phyloP scores from a whole-genome alignment of 2,797 vertebrate species.

The Pipistrellus nathusii region DNA sequence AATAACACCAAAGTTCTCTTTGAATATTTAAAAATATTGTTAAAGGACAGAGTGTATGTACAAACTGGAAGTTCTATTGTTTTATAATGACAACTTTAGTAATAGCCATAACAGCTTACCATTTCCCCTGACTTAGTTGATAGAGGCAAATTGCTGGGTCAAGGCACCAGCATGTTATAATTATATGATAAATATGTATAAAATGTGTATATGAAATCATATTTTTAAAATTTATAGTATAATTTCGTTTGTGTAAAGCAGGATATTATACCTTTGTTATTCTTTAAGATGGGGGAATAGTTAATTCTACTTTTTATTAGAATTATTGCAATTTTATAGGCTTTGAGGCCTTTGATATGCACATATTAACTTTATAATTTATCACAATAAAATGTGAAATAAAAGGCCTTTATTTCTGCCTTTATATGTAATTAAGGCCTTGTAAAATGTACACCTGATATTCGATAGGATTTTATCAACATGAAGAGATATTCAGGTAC shows the following conservation, averaged over 20 bases:
- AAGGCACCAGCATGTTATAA: conserved; percentile 55
- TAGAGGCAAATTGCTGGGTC: neutral
- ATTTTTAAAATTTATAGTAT: neutral
- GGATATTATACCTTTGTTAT: conserved; percentile 8
- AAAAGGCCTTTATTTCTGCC: conserved; percentile 29
- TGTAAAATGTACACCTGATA: conserved; percentile 6
- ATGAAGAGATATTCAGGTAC: conserved; percentile 9
- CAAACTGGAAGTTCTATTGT: neutral
- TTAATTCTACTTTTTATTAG: conserved; percentile 46
- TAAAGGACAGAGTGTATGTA: neutral
- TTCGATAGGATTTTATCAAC: neutral
- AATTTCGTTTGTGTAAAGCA: conserved; percentile 45
- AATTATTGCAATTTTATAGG: conserved; percentile 16
- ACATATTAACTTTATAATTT: conserved; percentile 27
- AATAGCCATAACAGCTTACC: neutral
- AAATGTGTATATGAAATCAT: conserved; percentile 17
- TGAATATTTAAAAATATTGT: conserved; percentile 1
- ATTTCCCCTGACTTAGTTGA: neutral
- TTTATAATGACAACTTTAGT: conserved; percentile 11
- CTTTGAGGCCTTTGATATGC: conserved; percentile 23
- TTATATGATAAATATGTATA: conserved; percentile 7
- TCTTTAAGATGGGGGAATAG: conserved; percentile 2
- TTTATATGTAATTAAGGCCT: neutral
- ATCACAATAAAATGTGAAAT: conserved; percentile 26
- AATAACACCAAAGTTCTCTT: neutral